These are phyloP conservation scores for Tachypleus tridentatus DNA, from an alignment of 1,140 invertebrate species.

Conservation along the genomic window DNA sequence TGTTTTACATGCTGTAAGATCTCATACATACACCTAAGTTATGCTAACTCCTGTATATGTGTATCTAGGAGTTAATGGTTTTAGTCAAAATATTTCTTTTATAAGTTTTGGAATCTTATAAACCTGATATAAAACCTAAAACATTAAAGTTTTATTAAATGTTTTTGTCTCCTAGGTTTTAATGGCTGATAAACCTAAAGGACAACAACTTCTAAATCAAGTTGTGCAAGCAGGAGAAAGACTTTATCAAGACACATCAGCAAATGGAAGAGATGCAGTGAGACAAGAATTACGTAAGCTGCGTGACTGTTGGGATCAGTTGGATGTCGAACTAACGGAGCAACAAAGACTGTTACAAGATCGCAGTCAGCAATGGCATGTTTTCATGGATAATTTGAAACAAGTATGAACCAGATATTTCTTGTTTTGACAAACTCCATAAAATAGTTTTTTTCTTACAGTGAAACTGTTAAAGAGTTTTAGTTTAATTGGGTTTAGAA, in stretches of 20 bases:
- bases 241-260: slow-evolving; percentile 78
- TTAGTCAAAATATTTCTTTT: too few species aligned
- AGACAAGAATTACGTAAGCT: slow-evolving; percentile 61
- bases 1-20: too few species aligned
- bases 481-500: not conserved
- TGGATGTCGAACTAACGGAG: slow-evolving; percentile 33
- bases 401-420: slow-evolving; percentile 44
- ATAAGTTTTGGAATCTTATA: too few species aligned
- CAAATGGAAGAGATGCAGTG: slow-evolving; percentile 74
- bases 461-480: not conserved
- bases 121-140: too few species aligned
- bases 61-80: too few species aligned
- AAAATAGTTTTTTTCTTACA: not conserved
- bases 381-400: slow-evolving; percentile 70
- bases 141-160: not conserved
- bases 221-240: slow-evolving; percentile 50
- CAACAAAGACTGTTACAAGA: slow-evolving; percentile 53
- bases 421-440: too few species aligned
- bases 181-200: slow-evolving; percentile 14
- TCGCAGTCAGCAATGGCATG: slow-evolving; percentile 66
- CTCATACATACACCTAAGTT: too few species aligned
- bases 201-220: slow-evolving; percentile 15
- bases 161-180: slow-evolving; percentile 7
- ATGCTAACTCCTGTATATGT: too few species aligned
- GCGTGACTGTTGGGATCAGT: slow-evolving; percentile 40